phyloP scores from a whole-genome alignment of 2,797 vertebrate genomes.

The Sarcoramphus papa region DNA sequence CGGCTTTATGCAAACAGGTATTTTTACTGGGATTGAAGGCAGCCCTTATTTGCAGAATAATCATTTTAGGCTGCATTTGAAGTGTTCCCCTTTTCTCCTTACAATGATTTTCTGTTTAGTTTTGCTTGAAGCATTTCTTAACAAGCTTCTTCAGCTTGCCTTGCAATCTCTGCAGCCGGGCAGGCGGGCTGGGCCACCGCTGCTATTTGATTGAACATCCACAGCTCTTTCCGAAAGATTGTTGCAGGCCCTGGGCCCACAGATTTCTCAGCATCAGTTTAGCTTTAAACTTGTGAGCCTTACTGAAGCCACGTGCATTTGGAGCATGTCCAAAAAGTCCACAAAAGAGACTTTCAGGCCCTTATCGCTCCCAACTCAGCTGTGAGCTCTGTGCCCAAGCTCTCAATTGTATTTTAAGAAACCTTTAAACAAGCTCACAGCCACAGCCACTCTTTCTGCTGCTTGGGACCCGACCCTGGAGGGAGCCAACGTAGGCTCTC shows the following conservation, averaged over 20 bases:
- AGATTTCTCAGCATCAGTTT: not conserved
- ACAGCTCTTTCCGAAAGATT: not conserved
- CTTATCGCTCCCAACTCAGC: not conserved
- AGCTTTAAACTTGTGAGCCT: not conserved
- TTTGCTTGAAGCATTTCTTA: constrained; percentile 40
- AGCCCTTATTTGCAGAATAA: constrained; percentile 42
- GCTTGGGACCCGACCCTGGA: fast-evolving
- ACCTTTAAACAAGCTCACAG: not conserved
- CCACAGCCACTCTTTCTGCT: not conserved
- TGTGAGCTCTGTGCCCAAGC: not conserved
- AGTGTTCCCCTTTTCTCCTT: not conserved
- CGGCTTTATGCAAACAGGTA: not conserved
- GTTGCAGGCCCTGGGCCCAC: not conserved
- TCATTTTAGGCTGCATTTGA: constrained; percentile 16
- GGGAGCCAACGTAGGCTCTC: not conserved
- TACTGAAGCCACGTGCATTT: not conserved
- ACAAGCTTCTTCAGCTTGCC: constrained; percentile 9
- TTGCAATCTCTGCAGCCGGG: not conserved
- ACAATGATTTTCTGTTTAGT: not conserved
- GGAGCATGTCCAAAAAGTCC: not conserved
- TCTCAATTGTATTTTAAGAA: not conserved
- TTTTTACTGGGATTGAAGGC: not conserved
- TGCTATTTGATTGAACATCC: not conserved
- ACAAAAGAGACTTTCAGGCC: not conserved
- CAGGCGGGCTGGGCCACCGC: not conserved